Conservation (phyloP, 2,888 invertebrate genomes). For the Drosophila infuscata region DNA sequence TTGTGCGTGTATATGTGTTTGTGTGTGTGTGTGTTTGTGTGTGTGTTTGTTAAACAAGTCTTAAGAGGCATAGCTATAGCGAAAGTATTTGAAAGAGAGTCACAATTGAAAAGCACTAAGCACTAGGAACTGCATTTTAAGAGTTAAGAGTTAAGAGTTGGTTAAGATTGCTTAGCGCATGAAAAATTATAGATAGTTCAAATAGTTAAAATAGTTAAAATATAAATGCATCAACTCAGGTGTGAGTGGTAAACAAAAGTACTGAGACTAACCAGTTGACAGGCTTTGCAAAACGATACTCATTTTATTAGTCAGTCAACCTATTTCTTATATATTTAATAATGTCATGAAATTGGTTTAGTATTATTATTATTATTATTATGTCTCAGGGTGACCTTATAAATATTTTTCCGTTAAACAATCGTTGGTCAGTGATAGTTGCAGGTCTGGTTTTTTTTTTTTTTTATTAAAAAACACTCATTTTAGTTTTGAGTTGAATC, state of each 20-base stretch:
- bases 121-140: slow-evolving; percentile 43
- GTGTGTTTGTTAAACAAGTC: slow-evolving; percentile 43
- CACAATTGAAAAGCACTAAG: slow-evolving; percentile 48
- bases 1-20: slow-evolving; percentile 19
- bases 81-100: slow-evolving; percentile 35
- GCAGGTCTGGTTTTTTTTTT: slow-evolving; percentile 30
- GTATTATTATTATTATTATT: slow-evolving; percentile 1
- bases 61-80: slow-evolving; percentile 52
- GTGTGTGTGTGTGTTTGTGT: slow-evolving; percentile 14
- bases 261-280: slow-evolving; percentile 25
- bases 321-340: neutral
- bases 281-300: slow-evolving; percentile 12
- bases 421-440: slow-evolving; percentile 25
- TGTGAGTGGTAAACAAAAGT: slow-evolving; percentile 4
- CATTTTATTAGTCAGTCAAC: slow-evolving; percentile 30
- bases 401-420: slow-evolving; percentile 4
- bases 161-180: slow-evolving; percentile 26
- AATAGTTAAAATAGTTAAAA: slow-evolving; percentile 19
- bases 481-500: slow-evolving; percentile 28
- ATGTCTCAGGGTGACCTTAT: slow-evolving; percentile 25
- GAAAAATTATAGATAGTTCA: slow-evolving; percentile 20
- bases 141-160: slow-evolving; percentile 22
- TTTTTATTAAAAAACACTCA: slow-evolving; percentile 1
- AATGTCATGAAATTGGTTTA: slow-evolving; percentile 13
- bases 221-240: neutral